These are phyloP conservation scores for Hyles euphorbiae DNA, from an alignment of 1,140 invertebrate species.

Conservation along the genomic window DNA sequence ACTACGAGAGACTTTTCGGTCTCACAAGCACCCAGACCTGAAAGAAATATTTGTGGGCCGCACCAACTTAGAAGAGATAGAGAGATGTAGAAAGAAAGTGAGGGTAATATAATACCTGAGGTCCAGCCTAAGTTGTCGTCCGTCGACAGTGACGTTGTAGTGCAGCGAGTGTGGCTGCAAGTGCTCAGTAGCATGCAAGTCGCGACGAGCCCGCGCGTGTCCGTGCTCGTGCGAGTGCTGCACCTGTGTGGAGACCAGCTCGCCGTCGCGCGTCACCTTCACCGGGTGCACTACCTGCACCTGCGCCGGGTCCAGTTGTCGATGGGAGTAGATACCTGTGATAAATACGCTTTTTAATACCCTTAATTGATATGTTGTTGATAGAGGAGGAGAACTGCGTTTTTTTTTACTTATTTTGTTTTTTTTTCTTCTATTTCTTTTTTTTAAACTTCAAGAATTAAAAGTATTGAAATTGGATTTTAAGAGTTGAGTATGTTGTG, in stretches of 20 bases:
- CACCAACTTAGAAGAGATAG: no score
- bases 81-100: no score
- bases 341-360: conserved; percentile 9
- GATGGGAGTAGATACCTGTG: conserved; percentile 67
- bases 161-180: conserved; percentile 44
- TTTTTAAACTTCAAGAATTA: no score
- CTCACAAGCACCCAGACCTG: no score
- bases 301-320: conserved; percentile 54
- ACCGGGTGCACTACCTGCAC: conserved; percentile 58
- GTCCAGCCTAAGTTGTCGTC: conserved; percentile 56
- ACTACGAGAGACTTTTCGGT: no score
- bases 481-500: no score
- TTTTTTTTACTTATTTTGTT: no score
- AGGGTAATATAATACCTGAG: conserved; percentile 39
- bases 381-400: no score
- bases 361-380: background rate
- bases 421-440: no score
- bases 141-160: conserved; percentile 63
- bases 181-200: conserved; percentile 46
- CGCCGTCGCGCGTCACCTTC: conserved; percentile 52
- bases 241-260: conserved; percentile 46
- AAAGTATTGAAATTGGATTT: no score
- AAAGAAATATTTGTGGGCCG: no score
- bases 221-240: conserved; percentile 56
- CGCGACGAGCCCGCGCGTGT: conserved; percentile 55